These are phyloP conservation scores for Microchrysa polita DNA, from an alignment of 2,888 invertebrate genomes.

Conservation along the genomic window DNA sequence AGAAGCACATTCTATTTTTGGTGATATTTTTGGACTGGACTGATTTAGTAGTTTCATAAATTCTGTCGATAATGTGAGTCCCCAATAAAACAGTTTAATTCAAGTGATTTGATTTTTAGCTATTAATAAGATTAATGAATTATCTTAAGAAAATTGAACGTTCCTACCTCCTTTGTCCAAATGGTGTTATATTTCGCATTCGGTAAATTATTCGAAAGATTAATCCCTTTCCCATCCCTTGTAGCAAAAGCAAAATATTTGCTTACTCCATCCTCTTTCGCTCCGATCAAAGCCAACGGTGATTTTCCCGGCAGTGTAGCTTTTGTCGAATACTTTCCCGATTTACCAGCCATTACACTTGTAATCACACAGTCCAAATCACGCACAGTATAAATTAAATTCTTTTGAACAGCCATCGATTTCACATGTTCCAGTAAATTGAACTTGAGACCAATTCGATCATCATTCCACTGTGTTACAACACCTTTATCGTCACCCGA, in stretches of 20 bases:
- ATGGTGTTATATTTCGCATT: constrained; percentile 56
- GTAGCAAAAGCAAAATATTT: constrained; percentile 61
- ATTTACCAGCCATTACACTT: constrained; percentile 57
- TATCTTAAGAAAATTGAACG: no score
- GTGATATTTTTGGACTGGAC: no score
- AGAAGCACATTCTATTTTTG: no score
- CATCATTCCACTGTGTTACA: constrained; percentile 62
- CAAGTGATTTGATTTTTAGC: no score
- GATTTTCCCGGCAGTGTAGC: constrained; percentile 61
- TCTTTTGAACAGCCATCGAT: constrained; percentile 59
- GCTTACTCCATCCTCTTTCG: constrained; percentile 55
- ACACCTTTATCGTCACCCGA: constrained; percentile 64
- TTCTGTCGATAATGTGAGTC: no score
- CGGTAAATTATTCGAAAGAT: constrained; percentile 57
- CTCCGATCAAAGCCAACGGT: constrained; percentile 60
- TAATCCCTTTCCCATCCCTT: constrained; percentile 57
- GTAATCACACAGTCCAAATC: constrained; percentile 62
- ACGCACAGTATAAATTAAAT: constrained; percentile 61
- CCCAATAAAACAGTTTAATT: no score
- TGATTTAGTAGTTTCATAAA: no score
- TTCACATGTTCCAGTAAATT: constrained; percentile 63
- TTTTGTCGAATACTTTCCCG: constrained; percentile 62
- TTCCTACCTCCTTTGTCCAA: constrained; percentile 54
- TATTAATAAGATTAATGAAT: no score
- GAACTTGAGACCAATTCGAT: constrained; percentile 62